A percentile compares a stretch with the other conserved stretches of the same genome.
Evolutionary conservation across 2,888 invertebrate genomes (phyloP).

Genomic region (Lepeophtheirus nordmannii): DNA sequence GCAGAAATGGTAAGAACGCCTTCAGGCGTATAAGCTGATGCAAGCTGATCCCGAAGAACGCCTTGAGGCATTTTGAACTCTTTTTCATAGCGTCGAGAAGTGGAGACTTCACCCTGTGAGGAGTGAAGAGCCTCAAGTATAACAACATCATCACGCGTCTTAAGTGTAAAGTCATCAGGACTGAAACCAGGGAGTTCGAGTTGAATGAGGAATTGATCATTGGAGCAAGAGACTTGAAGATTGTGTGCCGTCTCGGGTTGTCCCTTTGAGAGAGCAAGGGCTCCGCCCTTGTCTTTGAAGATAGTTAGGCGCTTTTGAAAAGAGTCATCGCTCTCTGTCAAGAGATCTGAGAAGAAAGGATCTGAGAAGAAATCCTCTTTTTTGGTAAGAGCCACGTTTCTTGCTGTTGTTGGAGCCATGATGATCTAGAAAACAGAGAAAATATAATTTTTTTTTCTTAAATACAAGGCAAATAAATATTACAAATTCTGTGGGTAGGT

Average conservation of each 20-base stretch:
- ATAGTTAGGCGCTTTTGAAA: constrained; percentile 11
- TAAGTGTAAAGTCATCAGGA: constrained; percentile 23
- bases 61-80: constrained; percentile 24
- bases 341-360: constrained; percentile 23
- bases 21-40: constrained; percentile 16
- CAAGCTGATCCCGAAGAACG: constrained; percentile 19
- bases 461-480: too few species aligned
- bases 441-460: too few species aligned
- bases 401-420: too few species aligned
- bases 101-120: constrained; percentile 6
- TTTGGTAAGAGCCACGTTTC: constrained; percentile 12
- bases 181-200: constrained; percentile 22
- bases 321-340: constrained; percentile 3
- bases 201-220: constrained; percentile 24
- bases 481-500: too few species aligned
- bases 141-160: constrained; percentile 24
- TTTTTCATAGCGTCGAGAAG: constrained; percentile 9
- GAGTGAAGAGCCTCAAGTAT: constrained; percentile 21
- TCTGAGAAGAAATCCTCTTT: constrained; percentile 21
- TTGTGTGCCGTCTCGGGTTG: constrained; percentile 22
- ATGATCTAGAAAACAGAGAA: too few species aligned
- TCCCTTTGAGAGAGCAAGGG: neutral
- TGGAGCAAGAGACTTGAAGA: constrained; percentile 19
- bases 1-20: constrained; percentile 23
- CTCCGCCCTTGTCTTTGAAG: constrained; percentile 10